Evolutionary conservation across 2,113 vertebrate species (phyloP), one percentile per base, ranked within the genome.

Genomic region (Canis aureus): DNA sequence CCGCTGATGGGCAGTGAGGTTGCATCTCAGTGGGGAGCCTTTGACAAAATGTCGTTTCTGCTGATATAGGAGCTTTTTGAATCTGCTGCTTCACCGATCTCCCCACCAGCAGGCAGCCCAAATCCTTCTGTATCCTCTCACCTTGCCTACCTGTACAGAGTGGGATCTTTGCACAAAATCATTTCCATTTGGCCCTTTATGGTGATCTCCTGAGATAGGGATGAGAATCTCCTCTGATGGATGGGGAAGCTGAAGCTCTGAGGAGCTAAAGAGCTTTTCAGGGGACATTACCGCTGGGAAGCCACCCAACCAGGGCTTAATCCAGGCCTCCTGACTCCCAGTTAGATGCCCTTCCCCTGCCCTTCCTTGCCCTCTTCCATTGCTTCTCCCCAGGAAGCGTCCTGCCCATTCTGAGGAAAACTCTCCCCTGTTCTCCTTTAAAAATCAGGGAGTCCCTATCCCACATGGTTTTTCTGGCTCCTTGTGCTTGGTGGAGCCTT

Each of bases 141-240:
- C 11, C 27, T 13, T 23, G 0, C 32, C 10, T 0, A 38, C 55
- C 57, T 51, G 1, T 35, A 16, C 1, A 2, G 29, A 19, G 4
- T 0, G 8, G 55, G 8, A 25, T 79, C 22, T 0, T 13, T 6
- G 38, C 32, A 10, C 49, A 57, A 51, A 83, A 17, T 32, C 11
- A 0, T 20, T 69, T 66, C n/a, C 43, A 27, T 60, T 22, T 57
- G n/a, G 55, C 35, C 49, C 29, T 51, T 85, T 73, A 6, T 1
- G 0, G n/a, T 57, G 38, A 2, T n/a, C n/a, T 74, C 57, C 59
- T 15, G 89, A 96, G 82, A 51, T 20, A 38, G n/a, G 76, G 25
- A 2, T 13, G 16, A 81, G 15, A 43, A 64, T 49, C 59, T 78
- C n/a, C 0, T 38, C 60, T 64, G 93, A 62, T 83, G 66, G 71